phyloP scores from a whole-genome alignment of 2,113 vertebrate genomes.

The Sialia sialis region DNA sequence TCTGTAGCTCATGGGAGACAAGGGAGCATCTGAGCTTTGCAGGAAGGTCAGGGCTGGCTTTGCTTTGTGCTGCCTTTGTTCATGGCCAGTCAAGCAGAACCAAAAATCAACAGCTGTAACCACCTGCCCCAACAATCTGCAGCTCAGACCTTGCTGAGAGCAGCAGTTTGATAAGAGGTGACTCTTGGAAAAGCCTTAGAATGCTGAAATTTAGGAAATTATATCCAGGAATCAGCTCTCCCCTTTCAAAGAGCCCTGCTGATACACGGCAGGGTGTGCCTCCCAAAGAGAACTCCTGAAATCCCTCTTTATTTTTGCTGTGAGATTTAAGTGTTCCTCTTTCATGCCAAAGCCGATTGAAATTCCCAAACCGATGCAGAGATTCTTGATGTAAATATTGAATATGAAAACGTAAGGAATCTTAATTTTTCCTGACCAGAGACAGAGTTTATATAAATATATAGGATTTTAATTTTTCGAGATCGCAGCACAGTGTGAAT shows the following conservation, averaged over 20 bases:
- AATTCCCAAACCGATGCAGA: background rate
- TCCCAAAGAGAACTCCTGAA: background rate
- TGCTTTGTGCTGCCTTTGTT: background rate
- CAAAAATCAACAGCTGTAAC: background rate
- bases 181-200: background rate
- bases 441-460: background rate
- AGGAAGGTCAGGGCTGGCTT: background rate
- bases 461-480: background rate
- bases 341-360: background rate
- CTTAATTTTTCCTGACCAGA: background rate
- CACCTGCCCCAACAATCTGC: background rate
- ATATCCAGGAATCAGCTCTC: background rate
- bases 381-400: background rate
- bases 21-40: background rate
- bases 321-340: background rate
- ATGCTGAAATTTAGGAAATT: background rate
- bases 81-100: background rate
- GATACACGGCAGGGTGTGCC: background rate
- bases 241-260: background rate
- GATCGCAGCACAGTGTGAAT: background rate
- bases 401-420: background rate
- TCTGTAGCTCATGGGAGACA: background rate
- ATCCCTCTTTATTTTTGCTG: background rate
- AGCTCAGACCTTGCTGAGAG: background rate
- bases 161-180: background rate